Evolutionary conservation across 2,113 vertebrate species (phyloP).

Genomic region (Plestiodon gilberti): DNA sequence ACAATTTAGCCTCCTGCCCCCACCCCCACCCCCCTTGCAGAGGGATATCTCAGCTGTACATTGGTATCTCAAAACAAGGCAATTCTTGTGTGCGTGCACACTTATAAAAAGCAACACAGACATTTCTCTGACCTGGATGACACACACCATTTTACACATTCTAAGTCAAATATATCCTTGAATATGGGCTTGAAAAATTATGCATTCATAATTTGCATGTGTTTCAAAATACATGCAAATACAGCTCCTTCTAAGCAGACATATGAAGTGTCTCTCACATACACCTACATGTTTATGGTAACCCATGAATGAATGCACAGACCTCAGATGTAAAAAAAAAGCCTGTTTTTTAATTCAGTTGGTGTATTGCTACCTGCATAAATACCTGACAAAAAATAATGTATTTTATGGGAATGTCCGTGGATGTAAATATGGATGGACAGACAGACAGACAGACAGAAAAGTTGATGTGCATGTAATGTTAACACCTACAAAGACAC

Average conservation of each 20-base stretch:
- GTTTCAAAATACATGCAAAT: slow-evolving; percentile 3
- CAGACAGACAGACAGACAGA: not conserved
- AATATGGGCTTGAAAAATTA: not conserved
- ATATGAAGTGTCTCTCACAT: not conserved
- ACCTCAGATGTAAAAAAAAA: not conserved
- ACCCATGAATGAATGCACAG: not conserved
- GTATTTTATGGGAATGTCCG: not conserved
- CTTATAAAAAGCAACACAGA: not conserved
- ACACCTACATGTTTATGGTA: not conserved
- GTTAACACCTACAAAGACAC: not conserved
- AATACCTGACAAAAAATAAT: not conserved
- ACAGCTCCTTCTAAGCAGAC: not conserved
- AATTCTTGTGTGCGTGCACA: not conserved
- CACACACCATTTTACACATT: not conserved
- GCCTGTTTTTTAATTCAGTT: not conserved
- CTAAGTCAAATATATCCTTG: not conserved
- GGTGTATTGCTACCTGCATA: not conserved
- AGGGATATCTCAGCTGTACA: not conserved
- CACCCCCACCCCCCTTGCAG: not conserved
- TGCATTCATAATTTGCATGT: not conserved
- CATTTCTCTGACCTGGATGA: not conserved
- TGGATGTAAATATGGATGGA: not conserved
- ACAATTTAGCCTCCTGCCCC: not conserved
- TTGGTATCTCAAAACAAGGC: not conserved
- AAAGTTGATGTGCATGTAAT: not conserved